Conservation (phyloP, 2,797 vertebrate species). For the Myripristis jacobus region DNA sequence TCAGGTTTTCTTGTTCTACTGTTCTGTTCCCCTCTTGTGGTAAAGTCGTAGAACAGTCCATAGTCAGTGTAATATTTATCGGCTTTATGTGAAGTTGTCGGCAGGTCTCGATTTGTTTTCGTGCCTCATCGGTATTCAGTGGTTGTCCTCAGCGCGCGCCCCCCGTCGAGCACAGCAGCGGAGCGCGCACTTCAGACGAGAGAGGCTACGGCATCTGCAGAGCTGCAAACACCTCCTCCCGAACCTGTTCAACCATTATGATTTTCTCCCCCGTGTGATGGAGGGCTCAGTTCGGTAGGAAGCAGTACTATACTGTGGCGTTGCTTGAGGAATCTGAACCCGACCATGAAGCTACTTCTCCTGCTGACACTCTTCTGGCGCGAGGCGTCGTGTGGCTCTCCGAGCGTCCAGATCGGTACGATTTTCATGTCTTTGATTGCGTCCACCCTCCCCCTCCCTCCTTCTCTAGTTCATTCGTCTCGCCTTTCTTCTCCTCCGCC, state of each 20-base stretch:
- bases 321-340: constrained; percentile 35
- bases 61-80: no score
- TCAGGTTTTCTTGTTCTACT: no score
- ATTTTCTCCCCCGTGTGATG: constrained; percentile 31
- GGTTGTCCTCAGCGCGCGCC: constrained; percentile 51
- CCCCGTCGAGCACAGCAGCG: constrained; percentile 28
- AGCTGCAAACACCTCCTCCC: constrained; percentile 46
- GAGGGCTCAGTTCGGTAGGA: constrained; percentile 39
- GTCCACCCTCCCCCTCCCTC: neutral
- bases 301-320: constrained; percentile 30
- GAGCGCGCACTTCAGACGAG: constrained; percentile 56
- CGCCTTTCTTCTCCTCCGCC: no score
- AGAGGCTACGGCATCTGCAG: constrained; percentile 60
- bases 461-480: no score
- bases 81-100: constrained; percentile 30
- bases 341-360: constrained; percentile 70
- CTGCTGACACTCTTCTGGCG: constrained; percentile 60
- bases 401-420: constrained; percentile 78
- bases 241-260: constrained; percentile 50
- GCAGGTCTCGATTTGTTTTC: constrained; percentile 52
- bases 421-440: constrained; percentile 2
- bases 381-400: constrained; percentile 66
- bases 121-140: constrained; percentile 62
- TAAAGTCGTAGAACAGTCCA: no score
- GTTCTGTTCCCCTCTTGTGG: no score